phyloP scores from a whole-genome alignment of 1,140 invertebrate genomes.

The Drosophila bipectinata region DNA sequence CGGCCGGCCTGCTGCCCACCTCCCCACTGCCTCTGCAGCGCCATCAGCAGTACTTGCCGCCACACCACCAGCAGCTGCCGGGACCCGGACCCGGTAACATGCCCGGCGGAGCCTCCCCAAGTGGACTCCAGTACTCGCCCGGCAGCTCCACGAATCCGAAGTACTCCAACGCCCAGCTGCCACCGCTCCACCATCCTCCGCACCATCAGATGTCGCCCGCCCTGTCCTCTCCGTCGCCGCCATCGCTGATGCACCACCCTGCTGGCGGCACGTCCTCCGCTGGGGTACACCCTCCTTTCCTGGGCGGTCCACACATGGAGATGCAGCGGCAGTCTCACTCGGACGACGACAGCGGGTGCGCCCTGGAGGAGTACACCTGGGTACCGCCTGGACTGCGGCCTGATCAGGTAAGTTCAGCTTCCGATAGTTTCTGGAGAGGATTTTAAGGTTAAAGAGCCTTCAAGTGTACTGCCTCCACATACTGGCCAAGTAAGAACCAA shows the following conservation, averaged over 20 bases:
- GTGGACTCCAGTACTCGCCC: slow-evolving; percentile 63
- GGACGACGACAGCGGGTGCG: slow-evolving; percentile 98
- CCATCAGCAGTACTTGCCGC: slow-evolving; percentile 83
- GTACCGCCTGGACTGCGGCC: slow-evolving; percentile 97
- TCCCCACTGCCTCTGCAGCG: slow-evolving; percentile 83
- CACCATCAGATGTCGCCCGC: slow-evolving; percentile 76
- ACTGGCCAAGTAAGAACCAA: background rate
- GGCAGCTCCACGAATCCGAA: slow-evolving; percentile 72
- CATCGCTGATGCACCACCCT: slow-evolving; percentile 83
- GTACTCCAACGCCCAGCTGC: slow-evolving; percentile 80
- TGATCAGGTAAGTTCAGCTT: slow-evolving; percentile 91
- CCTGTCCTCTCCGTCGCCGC: slow-evolving; percentile 79
- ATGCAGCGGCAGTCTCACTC: slow-evolving; percentile 96
- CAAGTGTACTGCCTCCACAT: background rate
- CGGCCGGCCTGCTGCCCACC: slow-evolving; percentile 75
- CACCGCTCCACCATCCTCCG: slow-evolving; percentile 63
- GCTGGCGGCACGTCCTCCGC: slow-evolving; percentile 50
- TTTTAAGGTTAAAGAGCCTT: background rate
- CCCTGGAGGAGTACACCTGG: slow-evolving; percentile 99
- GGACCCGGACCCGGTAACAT: slow-evolving; percentile 54
- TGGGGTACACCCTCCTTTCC: slow-evolving; percentile 82
- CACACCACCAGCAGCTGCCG: slow-evolving; percentile 85
- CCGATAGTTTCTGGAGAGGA: background rate
- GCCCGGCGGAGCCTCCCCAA: slow-evolving; percentile 28
- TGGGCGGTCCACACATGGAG: slow-evolving; percentile 86